Evolutionary conservation across 2,888 invertebrate genomes (phyloP).

Genomic region (Ormyrus thymus): DNA sequence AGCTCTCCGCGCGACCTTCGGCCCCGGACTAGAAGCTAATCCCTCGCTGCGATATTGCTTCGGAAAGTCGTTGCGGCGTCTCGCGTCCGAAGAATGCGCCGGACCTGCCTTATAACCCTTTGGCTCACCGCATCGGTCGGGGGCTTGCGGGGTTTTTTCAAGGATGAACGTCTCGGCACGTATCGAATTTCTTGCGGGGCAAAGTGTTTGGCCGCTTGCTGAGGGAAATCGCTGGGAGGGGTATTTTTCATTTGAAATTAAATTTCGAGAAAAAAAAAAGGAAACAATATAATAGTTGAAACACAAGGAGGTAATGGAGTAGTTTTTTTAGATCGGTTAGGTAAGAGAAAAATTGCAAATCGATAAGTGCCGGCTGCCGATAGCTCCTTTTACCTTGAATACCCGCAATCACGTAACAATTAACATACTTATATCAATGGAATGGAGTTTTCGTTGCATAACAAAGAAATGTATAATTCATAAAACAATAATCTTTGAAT

Average conservation of each 20-base stretch:
- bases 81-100: slow-evolving; percentile 1
- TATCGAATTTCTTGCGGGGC: not conserved
- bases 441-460: not conserved
- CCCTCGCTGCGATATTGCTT: slow-evolving; percentile 40
- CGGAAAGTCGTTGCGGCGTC: slow-evolving; percentile 42
- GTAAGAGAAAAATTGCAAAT: not conserved
- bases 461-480: not conserved
- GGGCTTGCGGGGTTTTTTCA: slow-evolving; percentile 2
- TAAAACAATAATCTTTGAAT: not conserved
- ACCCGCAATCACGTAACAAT: not conserved
- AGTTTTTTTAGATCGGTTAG: not conserved
- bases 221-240: not conserved
- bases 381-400: not conserved
- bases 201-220: too few relatives aligned
- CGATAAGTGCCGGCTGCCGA: not conserved
- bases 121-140: slow-evolving; percentile 44
- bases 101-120: slow-evolving; percentile 53
- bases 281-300: not conserved
- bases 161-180: slow-evolving; percentile 5
- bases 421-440: not conserved
- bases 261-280: too few relatives aligned
- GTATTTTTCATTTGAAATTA: too few relatives aligned
- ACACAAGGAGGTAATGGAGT: not conserved
- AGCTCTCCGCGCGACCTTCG: slow-evolving; percentile 50
- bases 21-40: slow-evolving; percentile 13